phyloP scores from a whole-genome alignment of 2,113 vertebrate species.

The Ceyx melanurus region DNA sequence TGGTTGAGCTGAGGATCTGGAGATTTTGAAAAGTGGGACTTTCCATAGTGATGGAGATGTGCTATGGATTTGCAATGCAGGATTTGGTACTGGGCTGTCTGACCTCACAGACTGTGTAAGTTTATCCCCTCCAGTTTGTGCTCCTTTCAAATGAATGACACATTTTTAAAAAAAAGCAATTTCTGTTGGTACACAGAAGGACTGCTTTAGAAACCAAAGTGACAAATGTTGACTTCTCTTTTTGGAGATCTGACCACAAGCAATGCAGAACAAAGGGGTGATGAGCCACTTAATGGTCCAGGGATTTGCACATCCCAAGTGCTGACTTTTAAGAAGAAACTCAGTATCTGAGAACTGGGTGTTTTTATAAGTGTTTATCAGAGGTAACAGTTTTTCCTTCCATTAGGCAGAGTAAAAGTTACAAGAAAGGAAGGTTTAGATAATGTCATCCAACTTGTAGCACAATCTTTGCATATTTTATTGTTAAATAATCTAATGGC shows the following conservation, averaged over 20 bases:
- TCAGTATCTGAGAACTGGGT: fast-evolving
- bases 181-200: not conserved
- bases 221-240: not conserved
- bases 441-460: not conserved
- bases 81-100: not conserved
- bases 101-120: not conserved
- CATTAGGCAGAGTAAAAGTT: not conserved
- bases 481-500: not conserved
- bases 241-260: not conserved
- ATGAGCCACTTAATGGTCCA: not conserved
- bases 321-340: not conserved
- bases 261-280: not conserved
- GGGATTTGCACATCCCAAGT: not conserved
- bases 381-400: not conserved
- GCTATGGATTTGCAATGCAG: not conserved
- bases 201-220: not conserved
- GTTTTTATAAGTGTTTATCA: not conserved
- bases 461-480: fast-evolving
- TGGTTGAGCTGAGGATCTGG: not conserved
- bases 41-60: not conserved
- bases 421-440: not conserved
- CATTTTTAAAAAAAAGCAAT: not conserved
- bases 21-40: not conserved
- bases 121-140: not conserved
- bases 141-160: not conserved